Conservation (phyloP, 2,113 vertebrate species). For the Mobula birostris region DNA sequence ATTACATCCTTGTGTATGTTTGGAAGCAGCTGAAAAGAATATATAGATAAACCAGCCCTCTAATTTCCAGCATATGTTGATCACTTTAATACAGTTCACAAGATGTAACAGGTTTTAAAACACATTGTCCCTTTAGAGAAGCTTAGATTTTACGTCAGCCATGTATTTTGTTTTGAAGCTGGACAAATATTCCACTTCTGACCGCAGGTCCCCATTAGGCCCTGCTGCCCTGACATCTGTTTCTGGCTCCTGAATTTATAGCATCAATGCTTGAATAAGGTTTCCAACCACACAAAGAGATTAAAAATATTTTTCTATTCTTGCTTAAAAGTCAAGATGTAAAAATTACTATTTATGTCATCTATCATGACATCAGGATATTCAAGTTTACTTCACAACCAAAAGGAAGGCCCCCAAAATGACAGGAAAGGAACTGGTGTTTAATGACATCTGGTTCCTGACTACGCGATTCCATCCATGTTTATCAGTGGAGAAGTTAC, state of each 20-base stretch:
- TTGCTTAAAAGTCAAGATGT: neutral
- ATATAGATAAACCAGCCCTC: neutral
- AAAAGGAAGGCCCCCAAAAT: neutral
- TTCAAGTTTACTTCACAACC: neutral
- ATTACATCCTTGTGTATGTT: neutral
- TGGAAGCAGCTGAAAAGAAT: neutral
- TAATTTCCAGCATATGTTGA: neutral
- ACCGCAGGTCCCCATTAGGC: neutral
- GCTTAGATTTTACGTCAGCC: neutral
- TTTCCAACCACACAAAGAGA: neutral
- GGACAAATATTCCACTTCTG: neutral
- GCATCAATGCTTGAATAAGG: neutral
- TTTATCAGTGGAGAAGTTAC: neutral
- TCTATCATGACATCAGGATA: neutral
- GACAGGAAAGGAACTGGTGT: neutral
- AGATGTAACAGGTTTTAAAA: neutral
- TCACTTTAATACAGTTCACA: neutral
- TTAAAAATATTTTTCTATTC: neutral
- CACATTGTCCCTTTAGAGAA: neutral
- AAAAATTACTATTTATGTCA: neutral
- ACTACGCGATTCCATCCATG: neutral
- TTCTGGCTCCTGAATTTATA: neutral
- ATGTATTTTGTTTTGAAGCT: neutral
- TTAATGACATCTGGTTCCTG: neutral
- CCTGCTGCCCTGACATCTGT: neutral